Conservation (phyloP, 2,113 vertebrate species). For the Tylochromis polylepis region DNA sequence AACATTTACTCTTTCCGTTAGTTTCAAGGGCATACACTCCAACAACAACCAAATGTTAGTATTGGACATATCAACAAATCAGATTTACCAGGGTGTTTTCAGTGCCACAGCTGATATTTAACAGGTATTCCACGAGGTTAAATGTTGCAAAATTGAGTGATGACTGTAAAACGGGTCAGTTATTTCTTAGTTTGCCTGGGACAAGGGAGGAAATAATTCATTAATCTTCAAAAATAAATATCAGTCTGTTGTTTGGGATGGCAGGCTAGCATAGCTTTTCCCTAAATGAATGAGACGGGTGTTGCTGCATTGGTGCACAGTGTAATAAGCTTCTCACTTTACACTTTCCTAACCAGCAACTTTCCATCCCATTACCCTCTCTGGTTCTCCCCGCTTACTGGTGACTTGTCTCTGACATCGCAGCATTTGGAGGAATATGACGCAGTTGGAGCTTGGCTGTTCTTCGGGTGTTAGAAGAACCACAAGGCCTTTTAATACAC, state of each 20-base stretch:
- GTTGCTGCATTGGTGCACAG: not conserved
- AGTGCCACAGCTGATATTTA: not conserved
- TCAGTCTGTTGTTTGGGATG: not conserved
- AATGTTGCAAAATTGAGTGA: not conserved
- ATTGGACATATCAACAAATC: not conserved
- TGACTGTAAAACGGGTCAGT: not conserved
- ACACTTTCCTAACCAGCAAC: constrained; percentile 3
- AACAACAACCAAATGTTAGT: not conserved
- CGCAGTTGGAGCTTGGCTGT: not conserved
- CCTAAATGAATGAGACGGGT: not conserved
- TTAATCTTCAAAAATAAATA: not conserved
- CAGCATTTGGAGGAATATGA: not conserved
- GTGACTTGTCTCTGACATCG: not conserved
- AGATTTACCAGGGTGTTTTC: not conserved
- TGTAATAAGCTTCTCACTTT: not conserved
- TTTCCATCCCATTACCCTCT: constrained; percentile 14
- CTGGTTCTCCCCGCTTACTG: not conserved
- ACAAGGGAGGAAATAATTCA: not conserved
- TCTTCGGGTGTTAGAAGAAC: not conserved
- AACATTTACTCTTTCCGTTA: not conserved
- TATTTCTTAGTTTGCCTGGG: not conserved
- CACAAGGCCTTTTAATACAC: not conserved
- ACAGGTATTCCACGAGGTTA: not conserved
- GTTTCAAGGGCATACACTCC: not conserved
- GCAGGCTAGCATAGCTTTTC: not conserved